These are phyloP conservation scores for Muscidifurax raptorellus DNA, from an alignment of 1,140 invertebrate genomes.

Conservation along the genomic window DNA sequence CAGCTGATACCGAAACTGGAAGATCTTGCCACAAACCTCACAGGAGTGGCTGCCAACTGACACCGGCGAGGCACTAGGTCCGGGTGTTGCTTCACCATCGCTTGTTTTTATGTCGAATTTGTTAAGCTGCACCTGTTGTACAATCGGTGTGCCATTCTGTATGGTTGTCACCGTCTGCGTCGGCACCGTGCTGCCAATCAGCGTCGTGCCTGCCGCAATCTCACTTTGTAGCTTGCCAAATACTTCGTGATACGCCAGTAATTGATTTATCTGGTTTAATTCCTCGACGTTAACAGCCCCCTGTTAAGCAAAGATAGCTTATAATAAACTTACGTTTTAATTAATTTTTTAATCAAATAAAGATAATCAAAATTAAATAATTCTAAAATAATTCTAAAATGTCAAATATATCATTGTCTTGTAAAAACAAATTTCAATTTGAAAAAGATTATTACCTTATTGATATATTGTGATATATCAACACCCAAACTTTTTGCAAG, in stretches of 20 bases:
- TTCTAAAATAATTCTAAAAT: no score
- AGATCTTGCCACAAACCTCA: conserved; percentile 89
- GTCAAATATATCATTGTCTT: no score
- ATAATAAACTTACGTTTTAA: conserved; percentile 24
- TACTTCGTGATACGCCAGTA: conserved; percentile 90
- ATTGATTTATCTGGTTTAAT: conserved; percentile 86
- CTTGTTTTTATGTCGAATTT: conserved; percentile 77
- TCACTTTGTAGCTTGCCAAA: conserved; percentile 87
- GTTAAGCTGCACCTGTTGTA: conserved; percentile 76
- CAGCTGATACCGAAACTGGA: conserved; percentile 89
- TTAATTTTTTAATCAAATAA: conserved; percentile 4
- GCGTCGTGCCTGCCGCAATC: conserved; percentile 72
- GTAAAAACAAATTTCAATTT: neutral
- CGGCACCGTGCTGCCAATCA: conserved; percentile 74
- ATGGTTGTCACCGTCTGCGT: conserved; percentile 74
- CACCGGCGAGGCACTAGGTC: conserved; percentile 73
- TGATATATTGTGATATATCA: conserved; percentile 85
- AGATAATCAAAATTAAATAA: no score
- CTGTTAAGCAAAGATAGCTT: conserved; percentile 54
- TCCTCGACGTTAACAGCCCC: conserved; percentile 84
- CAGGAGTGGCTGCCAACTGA: conserved; percentile 83
- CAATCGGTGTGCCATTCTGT: conserved; percentile 71
- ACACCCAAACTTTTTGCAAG: conserved; percentile 81
- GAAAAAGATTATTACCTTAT: conserved; percentile 76
- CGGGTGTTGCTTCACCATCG: conserved; percentile 75